phyloP scores from a whole-genome alignment of 2,113 vertebrate genomes.

The Pseudorectes ferrugineus region DNA sequence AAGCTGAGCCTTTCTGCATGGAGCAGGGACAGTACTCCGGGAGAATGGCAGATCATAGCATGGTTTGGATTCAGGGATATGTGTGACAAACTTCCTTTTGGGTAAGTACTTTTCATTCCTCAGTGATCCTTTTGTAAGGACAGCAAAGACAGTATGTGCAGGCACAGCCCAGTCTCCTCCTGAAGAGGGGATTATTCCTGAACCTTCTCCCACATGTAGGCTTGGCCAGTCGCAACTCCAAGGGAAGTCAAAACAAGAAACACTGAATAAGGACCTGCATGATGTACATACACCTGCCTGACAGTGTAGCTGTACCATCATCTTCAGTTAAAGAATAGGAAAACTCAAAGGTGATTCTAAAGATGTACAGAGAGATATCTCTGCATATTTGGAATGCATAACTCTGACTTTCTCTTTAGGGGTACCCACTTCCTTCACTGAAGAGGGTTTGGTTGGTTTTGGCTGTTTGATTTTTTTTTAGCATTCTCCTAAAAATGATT shows the following conservation, averaged over 20 bases:
- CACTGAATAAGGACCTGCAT: not conserved
- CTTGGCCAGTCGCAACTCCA: not conserved
- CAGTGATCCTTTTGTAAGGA: not conserved
- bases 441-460: not conserved
- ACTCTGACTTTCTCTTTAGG: not conserved
- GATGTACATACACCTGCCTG: not conserved
- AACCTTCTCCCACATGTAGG: not conserved
- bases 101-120: not conserved
- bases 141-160: not conserved
- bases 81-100: not conserved
- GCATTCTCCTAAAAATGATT: not conserved
- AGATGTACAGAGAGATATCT: not conserved
- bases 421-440: not conserved
- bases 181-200: not conserved
- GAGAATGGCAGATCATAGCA: not conserved
- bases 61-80: not conserved
- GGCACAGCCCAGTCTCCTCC: not conserved
- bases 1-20: not conserved
- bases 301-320: not conserved
- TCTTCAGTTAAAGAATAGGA: not conserved
- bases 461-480: not conserved
- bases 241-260: not conserved
- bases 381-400: not conserved
- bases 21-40: not conserved
- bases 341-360: not conserved